These are phyloP conservation scores for Hyposoter dolosus DNA, from an alignment of 2,888 invertebrate species.

Conservation along the genomic window DNA sequence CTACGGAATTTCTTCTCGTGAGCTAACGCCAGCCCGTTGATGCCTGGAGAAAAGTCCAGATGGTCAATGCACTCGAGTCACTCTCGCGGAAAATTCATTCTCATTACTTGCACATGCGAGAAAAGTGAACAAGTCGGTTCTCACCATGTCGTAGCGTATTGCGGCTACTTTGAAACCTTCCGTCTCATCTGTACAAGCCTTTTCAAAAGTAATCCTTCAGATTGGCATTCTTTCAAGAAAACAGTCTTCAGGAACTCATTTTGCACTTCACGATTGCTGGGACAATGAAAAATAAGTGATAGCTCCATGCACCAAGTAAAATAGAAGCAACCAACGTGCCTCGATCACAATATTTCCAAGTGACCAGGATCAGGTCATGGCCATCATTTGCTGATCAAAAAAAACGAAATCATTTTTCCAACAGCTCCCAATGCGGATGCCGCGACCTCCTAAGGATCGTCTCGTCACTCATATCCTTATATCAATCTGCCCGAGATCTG, in stretches of 20 bases:
- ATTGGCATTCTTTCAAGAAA: neutral
- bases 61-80: slow-evolving; percentile 23
- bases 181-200: neutral
- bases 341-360: no score
- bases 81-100: slow-evolving; percentile 46
- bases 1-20: neutral
- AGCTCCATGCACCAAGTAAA: no score
- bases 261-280: no score
- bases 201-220: neutral
- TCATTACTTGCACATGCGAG: slow-evolving; percentile 47
- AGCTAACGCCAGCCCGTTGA: neutral
- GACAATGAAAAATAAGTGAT: no score
- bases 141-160: slow-evolving; percentile 16
- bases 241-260: neutral
- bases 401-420: no score
- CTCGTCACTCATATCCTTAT: no score
- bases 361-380: no score
- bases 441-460: no score
- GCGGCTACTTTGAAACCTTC: slow-evolving; percentile 31
- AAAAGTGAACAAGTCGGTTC: slow-evolving; percentile 22
- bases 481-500: no score
- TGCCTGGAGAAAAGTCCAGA: slow-evolving; percentile 19
- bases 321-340: no score
- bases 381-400: no score
- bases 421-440: no score